A percentile compares a stretch with the other conserved stretches of the same genome.
phyloP scores from a whole-genome alignment of 1,140 invertebrate species.

The Palaemon carinicauda region DNA sequence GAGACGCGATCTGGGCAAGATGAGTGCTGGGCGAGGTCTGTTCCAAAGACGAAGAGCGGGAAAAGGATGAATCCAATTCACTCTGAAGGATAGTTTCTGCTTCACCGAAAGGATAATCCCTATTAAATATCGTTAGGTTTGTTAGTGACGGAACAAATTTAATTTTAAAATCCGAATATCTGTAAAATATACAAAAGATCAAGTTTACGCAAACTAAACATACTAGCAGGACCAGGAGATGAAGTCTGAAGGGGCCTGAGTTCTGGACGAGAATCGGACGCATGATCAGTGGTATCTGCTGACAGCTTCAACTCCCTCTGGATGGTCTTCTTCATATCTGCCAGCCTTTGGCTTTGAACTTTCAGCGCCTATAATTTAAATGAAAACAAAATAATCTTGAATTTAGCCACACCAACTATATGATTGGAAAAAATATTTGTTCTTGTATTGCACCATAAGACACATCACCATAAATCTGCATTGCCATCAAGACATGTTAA shows the following conservation, averaged over 20 bases:
- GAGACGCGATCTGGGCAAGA: no score
- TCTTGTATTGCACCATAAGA: no score
- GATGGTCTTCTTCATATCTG: conserved; percentile 89
- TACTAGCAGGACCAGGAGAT: background rate
- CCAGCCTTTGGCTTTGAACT: conserved; percentile 83
- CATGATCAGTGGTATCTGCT: conserved; percentile 25
- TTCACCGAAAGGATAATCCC: no score
- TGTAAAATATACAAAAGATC: background rate
- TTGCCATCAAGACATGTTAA: no score
- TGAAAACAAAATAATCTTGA: background rate
- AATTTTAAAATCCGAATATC: no score
- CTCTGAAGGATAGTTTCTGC: no score
- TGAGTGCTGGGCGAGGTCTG: no score
- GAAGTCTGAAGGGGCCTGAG: background rate
- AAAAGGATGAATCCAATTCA: no score
- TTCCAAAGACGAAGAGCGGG: no score
- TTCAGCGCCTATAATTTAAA: conserved; percentile 79
- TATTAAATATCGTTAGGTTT: no score
- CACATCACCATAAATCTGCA: no score
- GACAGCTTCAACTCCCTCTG: conserved; percentile 80
- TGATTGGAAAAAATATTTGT: background rate
- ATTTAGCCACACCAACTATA: background rate
- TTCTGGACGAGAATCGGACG: background rate
- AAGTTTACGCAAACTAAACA: background rate
- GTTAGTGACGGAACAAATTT: no score